Percentiles rank a stretch among this genome's conserved stretches.
phyloP scores from a whole-genome alignment of 2,888 invertebrate species.

The Drosophila putrida region DNA sequence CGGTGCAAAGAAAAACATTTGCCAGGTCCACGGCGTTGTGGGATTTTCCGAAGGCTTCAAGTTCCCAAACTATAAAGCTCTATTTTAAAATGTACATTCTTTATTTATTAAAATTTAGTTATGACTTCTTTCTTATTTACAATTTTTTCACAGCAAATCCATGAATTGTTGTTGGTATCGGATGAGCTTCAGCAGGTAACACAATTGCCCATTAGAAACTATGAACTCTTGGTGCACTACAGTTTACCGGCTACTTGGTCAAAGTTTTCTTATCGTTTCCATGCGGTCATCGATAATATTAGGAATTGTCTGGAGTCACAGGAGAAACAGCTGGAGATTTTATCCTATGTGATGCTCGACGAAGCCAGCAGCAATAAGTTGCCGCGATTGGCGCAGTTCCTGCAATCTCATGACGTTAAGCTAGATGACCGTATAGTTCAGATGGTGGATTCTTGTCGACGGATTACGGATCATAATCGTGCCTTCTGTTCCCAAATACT shows the following conservation, averaged over 20 bases:
- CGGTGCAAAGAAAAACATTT: too few relatives aligned
- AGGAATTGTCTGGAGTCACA: constrained; percentile 31
- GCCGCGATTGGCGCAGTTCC: constrained; percentile 36
- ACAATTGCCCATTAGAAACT: not conserved
- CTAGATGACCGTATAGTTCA: constrained; percentile 10
- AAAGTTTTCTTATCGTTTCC: constrained; percentile 49
- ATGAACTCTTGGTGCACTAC: constrained; percentile 52
- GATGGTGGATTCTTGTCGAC: constrained; percentile 19
- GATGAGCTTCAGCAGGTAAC: constrained; percentile 28
- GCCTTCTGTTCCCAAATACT: constrained; percentile 32
- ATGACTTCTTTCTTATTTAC: not conserved
- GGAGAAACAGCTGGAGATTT: not conserved
- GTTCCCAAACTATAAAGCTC: too few relatives aligned
- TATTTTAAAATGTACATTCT: too few relatives aligned
- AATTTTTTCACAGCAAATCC: constrained; percentile 22
- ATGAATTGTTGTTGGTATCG: constrained; percentile 46
- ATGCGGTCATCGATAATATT: constrained; percentile 35
- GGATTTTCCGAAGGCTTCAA: too few relatives aligned
- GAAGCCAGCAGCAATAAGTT: constrained; percentile 32
- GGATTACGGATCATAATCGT: not conserved
- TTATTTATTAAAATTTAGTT: not conserved
- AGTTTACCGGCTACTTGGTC: constrained; percentile 52
- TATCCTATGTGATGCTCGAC: constrained; percentile 49
- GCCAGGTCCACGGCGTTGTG: too few relatives aligned
- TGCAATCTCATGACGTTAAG: constrained; percentile 40